Evolutionary conservation across 2,113 vertebrate genomes (phyloP).

Genomic region (Eleginops maclovinus): DNA sequence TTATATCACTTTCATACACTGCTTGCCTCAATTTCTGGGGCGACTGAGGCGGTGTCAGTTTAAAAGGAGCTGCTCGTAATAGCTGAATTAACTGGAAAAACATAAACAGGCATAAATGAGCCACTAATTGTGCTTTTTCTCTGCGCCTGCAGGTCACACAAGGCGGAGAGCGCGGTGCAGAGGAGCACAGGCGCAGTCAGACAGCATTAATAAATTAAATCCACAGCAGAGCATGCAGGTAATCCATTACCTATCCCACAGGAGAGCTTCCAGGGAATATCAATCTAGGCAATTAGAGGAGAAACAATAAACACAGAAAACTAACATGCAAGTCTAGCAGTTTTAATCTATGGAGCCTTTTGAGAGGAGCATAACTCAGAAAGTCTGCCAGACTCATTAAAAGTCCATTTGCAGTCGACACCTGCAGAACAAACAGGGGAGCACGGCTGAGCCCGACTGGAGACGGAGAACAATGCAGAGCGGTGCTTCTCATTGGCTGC

Average conservation of each 20-base stretch:
- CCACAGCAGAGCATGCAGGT: slow-evolving; percentile 73
- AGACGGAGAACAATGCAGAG: slow-evolving; percentile 45
- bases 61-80: slow-evolving; percentile 54
- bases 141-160: slow-evolving; percentile 68
- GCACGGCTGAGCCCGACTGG: slow-evolving; percentile 41
- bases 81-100: slow-evolving; percentile 57
- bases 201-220: slow-evolving; percentile 76
- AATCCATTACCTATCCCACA: slow-evolving; percentile 76
- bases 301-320: slow-evolving; percentile 61
- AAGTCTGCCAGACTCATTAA: slow-evolving; percentile 73
- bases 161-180: slow-evolving; percentile 23
- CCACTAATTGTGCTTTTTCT: slow-evolving; percentile 66
- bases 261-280: slow-evolving; percentile 70
- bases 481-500: slow-evolving; percentile 72
- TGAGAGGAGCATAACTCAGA: slow-evolving; percentile 48
- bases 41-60: slow-evolving; percentile 26
- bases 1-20: slow-evolving; percentile 62
- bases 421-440: slow-evolving; percentile 73
- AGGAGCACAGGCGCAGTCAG: slow-evolving; percentile 49
- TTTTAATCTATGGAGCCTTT: slow-evolving; percentile 50
- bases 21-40: slow-evolving; percentile 40
- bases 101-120: slow-evolving; percentile 67
- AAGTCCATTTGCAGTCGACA: slow-evolving; percentile 76
- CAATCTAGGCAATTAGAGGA: slow-evolving; percentile 72
- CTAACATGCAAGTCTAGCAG: slow-evolving; percentile 64